Percentiles rank a stretch among this genome's conserved stretches.
Conservation (phyloP, 37 sponge, comb jelly and placozoan species). For the Spongilla lacustris region DNA sequence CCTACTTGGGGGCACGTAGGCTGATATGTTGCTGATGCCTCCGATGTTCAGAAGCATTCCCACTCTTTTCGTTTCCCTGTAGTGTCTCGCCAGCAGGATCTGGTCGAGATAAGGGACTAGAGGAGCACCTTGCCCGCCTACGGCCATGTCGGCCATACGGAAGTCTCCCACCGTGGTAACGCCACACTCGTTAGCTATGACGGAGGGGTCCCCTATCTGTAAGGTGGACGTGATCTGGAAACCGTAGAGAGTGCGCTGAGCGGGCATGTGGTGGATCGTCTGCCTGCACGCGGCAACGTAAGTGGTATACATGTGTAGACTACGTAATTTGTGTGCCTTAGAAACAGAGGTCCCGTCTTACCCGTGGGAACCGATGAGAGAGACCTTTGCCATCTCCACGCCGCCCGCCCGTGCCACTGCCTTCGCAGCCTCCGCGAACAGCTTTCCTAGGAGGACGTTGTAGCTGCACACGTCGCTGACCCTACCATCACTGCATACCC, state of each 20-base stretch:
- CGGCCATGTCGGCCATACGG: slow-evolving; percentile 71
- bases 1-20: background rate
- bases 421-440: slow-evolving; percentile 69
- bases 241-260: slow-evolving; percentile 27
- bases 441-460: slow-evolving; percentile 62
- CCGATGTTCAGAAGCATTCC: slow-evolving; percentile 75
- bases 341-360: background rate
- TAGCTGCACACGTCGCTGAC: slow-evolving; percentile 51
- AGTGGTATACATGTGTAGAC: background rate
- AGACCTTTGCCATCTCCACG: slow-evolving; percentile 1
- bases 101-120: slow-evolving; percentile 70
- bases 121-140: slow-evolving; percentile 83
- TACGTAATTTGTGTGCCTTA: background rate
- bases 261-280: slow-evolving; percentile 64
- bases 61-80: slow-evolving; percentile 22
- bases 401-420: slow-evolving; percentile 9
- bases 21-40: slow-evolving; percentile 75
- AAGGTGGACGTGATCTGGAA: slow-evolving; percentile 48
- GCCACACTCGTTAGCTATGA: slow-evolving; percentile 67
- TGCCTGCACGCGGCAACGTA: slow-evolving; percentile 39
- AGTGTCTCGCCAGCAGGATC: slow-evolving; percentile 33
- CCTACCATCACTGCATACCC: slow-evolving; percentile 31
- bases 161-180: slow-evolving; percentile 81
- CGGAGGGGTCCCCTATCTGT: slow-evolving; percentile 73
- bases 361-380: slow-evolving; percentile 79